Evolutionary conservation across 2,888 invertebrate species (phyloP).

Genomic region (Platycheirus rosarum): DNA sequence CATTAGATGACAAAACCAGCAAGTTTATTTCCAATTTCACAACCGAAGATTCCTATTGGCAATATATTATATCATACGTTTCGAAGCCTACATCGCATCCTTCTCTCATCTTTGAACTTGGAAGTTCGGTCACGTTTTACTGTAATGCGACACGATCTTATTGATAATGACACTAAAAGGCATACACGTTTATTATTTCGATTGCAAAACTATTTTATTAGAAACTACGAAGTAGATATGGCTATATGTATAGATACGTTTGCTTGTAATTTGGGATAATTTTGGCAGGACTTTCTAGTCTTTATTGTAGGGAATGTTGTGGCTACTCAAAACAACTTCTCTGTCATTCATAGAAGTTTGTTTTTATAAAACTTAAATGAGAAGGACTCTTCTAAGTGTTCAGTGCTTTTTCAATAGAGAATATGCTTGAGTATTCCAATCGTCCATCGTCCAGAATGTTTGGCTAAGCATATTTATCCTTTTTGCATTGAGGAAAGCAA

Average conservation of each 20-base stretch:
- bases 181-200: constrained; percentile 65
- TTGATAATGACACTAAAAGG: constrained; percentile 74
- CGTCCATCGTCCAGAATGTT: no score
- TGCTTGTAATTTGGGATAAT: constrained; percentile 30
- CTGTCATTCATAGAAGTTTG: no score
- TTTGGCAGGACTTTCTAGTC: constrained; percentile 44
- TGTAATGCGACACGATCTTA: constrained; percentile 73
- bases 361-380: no score
- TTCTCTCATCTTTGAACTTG: constrained; percentile 1
- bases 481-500: constrained; percentile 23
- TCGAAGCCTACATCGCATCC: constrained; percentile 37
- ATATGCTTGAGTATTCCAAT: no score
- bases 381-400: no score
- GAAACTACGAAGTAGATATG: background rate
- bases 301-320: constrained; percentile 35
- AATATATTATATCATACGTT: constrained; percentile 43
- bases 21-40: constrained; percentile 54
- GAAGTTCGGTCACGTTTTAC: constrained; percentile 66
- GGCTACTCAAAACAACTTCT: constrained; percentile 20
- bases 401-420: no score
- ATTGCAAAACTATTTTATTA: constrained; percentile 67
- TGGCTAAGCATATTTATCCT: constrained; percentile 1
- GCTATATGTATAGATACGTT: constrained; percentile 43
- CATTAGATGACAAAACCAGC: constrained; percentile 17
- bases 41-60: constrained; percentile 45